A percentile compares a stretch with the other conserved stretches of the same genome.
phyloP scores from a whole-genome alignment of 2,888 invertebrate species.

The Pammene aurita region DNA sequence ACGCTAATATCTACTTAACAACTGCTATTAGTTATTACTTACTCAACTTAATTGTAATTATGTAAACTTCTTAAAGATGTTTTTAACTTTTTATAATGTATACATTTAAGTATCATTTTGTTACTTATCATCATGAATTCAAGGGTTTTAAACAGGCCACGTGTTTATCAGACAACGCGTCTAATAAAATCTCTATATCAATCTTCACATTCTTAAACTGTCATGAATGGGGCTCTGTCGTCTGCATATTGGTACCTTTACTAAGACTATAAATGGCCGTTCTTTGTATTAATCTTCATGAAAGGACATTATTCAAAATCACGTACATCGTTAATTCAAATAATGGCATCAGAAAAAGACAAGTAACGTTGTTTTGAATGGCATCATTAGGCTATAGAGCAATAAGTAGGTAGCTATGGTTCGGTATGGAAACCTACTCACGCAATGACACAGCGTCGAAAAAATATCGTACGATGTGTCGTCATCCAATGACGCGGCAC shows the following conservation, averaged over 20 bases:
- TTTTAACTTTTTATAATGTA: too few species aligned
- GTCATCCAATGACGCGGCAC: constrained; percentile 68
- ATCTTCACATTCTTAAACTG: constrained; percentile 1
- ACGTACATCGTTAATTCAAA: neutral
- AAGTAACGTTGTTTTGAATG: neutral
- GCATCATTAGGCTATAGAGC: neutral
- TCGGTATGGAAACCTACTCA: constrained; percentile 31
- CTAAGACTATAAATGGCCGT: constrained; percentile 1
- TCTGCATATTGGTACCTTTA: neutral
- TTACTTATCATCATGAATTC: neutral
- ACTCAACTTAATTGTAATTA: too few species aligned
- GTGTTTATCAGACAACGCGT: neutral
- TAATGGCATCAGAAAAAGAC: constrained; percentile 1
- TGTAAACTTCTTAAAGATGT: too few species aligned
- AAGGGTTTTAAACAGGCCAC: neutral
- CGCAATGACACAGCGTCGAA: constrained; percentile 50
- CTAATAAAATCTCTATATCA: neutral
- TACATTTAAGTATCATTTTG: too few species aligned
- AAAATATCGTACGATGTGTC: constrained; percentile 72
- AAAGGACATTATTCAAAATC: constrained; percentile 12
- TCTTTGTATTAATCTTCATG: constrained; percentile 1
- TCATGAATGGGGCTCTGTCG: constrained; percentile 9
- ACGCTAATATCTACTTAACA: neutral
- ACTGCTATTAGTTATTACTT: too few species aligned
- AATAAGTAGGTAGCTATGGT: constrained; percentile 12